Evolutionary conservation across 2,888 invertebrate genomes (phyloP), one percentile per base, ranked within the genome.

Genomic region (Psococerastis gibbosa): DNA sequence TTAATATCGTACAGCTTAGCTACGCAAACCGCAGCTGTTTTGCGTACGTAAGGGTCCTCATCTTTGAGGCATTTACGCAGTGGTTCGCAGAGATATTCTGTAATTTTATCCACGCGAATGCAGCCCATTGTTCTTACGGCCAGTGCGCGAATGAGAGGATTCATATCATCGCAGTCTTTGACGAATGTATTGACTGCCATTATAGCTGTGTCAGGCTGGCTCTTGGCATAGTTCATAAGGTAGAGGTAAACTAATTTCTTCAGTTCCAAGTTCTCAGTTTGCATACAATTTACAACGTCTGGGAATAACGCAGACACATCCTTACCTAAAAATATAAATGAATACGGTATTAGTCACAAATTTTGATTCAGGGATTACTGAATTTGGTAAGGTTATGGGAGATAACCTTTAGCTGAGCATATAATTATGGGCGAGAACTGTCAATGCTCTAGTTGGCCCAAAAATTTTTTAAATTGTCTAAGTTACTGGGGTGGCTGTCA

Each of bases 151-250:
- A 99, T 98, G 59, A 98, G 67, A 22, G 98, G 98, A 69, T 99
- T 99, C 9, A 95, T 91, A 65, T 98, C 98, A 69, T 98, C 97
- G 66, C 98, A 98, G 66, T 98, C 98, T 89, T 95, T 97, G 51
- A 98, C 98, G 67, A 98, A 98, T 5, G 98, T 98, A 66, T 98
- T 98, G 46, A 98, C 98, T 9, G 98, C 98, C 95, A 98, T 95
- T 48, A 98, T 99, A 44, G 98, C 98, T 87, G 97, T 92, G 60
- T 98, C 98, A 0, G 98, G 98, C 63, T 98, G 98, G 43, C 92
- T 94, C 65, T 98, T 99, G 44, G 98, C 98, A 63, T 98, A 99
- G 63, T 99, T 98, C 98, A 98, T 99, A 54, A 98, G 67, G 60
- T 98, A 98, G 43, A 99, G 68, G 62, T 98, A 99, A 2, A 99